Base-by-base conservation (phyloP, 2,113 vertebrate genomes). In the Pogona vitticeps region DNA sequence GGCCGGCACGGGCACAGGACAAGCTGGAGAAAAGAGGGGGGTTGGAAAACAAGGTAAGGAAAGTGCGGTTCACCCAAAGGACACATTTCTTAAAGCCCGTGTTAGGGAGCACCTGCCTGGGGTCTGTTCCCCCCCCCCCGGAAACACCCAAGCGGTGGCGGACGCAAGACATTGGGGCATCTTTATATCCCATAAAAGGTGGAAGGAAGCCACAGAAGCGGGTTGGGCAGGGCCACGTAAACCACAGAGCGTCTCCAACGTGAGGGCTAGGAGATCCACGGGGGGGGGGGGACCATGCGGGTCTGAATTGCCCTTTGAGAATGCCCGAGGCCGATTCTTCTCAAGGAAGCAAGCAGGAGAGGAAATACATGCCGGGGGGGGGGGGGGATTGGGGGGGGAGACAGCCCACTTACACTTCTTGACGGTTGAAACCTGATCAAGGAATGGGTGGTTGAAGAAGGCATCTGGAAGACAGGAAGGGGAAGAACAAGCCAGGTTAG, bases 361-460 rank as follows among this genome's bases (percentile, higher is more conserved):
- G n/a, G n/a, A n/a, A n/a, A n/a, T n/a, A n/a, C n/a, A n/a, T n/a
- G n/a, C n/a, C n/a, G n/a, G n/a, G n/a, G 87, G 76, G 87, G 76
- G 58, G 77, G 82, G 36, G 72, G 63, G 80, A 79, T 85, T 82
- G 83, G 83, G 38, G 72, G 23, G 80, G 92, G 80, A 86, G 31
- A 1, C 18, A 65, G n/a, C 6, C 33, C 83, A 93, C 98, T 98
- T 93, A 99, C 98, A 99, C 96, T 99, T 99, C 94, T 98, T 99
- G 58, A 98, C 97, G 80, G 95, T 93, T 31, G 98, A 96, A 76
- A 96, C 85, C n/a, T 98, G 97, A 91, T 99, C 98, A 90, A 99
- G 95, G 94, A 99, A 99, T 92, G 98, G 97, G 95, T 99, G 98
- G 94, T 91, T 97, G 95, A 99, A 99, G 95, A 99, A 99, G 0